These are phyloP conservation scores for Carduelis carduelis DNA, from an alignment of 2,797 vertebrate genomes.

Conservation along the genomic window DNA sequence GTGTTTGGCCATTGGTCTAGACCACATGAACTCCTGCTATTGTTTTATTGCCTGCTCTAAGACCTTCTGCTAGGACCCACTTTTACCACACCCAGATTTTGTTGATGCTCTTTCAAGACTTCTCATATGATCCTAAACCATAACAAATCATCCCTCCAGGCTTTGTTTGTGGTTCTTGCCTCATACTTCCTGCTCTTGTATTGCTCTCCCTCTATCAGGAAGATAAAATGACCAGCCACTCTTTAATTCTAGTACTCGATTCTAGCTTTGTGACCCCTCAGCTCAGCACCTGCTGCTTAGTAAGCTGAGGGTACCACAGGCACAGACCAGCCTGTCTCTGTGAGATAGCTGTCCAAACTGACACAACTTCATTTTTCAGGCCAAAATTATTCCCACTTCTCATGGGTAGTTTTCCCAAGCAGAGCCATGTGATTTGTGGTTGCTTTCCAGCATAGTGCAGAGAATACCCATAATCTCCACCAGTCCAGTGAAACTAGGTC, in stretches of 20 bases:
- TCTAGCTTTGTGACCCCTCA: neutral
- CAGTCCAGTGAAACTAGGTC: neutral
- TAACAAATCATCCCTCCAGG: neutral
- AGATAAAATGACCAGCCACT: neutral
- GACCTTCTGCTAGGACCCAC: neutral
- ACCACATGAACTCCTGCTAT: conserved; percentile 32
- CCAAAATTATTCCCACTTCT: neutral
- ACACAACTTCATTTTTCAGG: neutral
- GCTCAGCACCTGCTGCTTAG: neutral
- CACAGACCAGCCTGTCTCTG: neutral
- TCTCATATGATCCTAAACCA: neutral
- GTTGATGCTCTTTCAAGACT: neutral
- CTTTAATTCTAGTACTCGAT: neutral
- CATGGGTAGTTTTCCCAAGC: neutral
- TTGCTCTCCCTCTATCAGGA: neutral
- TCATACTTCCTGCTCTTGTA: conserved; percentile 1
- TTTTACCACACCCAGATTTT: conserved; percentile 26
- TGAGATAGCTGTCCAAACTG: neutral
- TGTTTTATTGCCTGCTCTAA: conserved; percentile 45
- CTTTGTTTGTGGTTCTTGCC: neutral
- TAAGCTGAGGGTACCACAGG: neutral
- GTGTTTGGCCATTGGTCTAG: conserved; percentile 25
- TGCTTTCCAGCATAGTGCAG: neutral
- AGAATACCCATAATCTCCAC: neutral
- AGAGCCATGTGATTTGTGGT: neutral